Conservation (phyloP, 1,140 invertebrate genomes). For the Choristoneura fumiferana region DNA sequence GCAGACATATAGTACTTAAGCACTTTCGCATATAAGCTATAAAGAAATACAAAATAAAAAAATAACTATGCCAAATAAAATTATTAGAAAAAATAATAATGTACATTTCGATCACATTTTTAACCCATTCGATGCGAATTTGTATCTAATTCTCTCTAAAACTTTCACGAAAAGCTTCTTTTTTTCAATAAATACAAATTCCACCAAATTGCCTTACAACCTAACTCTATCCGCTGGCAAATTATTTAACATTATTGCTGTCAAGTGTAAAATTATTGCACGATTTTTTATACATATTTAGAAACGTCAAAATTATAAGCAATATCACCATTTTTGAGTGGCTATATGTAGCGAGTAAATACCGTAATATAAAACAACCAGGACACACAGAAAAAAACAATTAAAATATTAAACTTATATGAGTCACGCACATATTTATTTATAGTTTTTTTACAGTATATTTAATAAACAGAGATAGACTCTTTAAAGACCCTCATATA, state of each 20-base stretch:
- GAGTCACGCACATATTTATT: too few relatives aligned
- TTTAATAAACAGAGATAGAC: too few relatives aligned
- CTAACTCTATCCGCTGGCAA: slow-evolving; percentile 5
- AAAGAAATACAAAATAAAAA: slow-evolving; percentile 54
- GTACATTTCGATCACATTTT: slow-evolving; percentile 8
- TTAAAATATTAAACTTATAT: too few relatives aligned
- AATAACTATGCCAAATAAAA: slow-evolving; percentile 42
- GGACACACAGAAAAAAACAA: too few relatives aligned
- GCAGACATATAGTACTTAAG: slow-evolving; percentile 34
- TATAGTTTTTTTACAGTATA: too few relatives aligned
- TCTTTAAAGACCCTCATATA: too few relatives aligned
- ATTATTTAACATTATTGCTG: slow-evolving; percentile 13
- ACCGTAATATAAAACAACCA: too few relatives aligned
- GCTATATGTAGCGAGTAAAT: too few relatives aligned
- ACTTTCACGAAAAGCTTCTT: background rate
- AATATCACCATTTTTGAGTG: too few relatives aligned
- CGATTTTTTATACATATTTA: background rate
- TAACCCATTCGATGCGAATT: slow-evolving; percentile 12
- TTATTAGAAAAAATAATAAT: slow-evolving; percentile 54
- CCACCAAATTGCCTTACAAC: slow-evolving; percentile 3
- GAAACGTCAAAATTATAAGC: too few relatives aligned
- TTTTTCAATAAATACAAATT: background rate
- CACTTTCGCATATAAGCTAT: slow-evolving; percentile 45
- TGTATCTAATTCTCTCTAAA: background rate
- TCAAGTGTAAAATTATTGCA: slow-evolving; percentile 19